These are phyloP conservation scores for Caerostris extrusa DNA, from an alignment of 1,140 invertebrate species.

Conservation along the genomic window DNA sequence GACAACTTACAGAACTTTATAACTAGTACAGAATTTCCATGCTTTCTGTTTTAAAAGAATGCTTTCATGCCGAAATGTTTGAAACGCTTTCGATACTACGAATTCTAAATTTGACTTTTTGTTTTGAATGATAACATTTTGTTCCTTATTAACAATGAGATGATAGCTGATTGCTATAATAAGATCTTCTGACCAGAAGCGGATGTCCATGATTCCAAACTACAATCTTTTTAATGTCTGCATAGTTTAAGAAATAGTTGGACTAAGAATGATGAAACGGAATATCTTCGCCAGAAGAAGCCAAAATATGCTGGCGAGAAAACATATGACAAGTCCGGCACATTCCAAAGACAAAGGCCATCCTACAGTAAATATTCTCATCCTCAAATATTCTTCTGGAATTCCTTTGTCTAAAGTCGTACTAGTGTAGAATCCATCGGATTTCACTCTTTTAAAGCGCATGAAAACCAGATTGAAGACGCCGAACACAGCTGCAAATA, in stretches of 20 bases:
- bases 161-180: too few species aligned
- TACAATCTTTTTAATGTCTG: not conserved
- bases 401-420: slow-evolving; percentile 76
- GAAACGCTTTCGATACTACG: too few species aligned
- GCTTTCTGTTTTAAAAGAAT: too few species aligned
- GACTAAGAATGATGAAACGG: slow-evolving; percentile 84
- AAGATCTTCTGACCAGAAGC: too few species aligned
- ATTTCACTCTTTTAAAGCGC: slow-evolving; percentile 91
- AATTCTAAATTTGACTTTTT: too few species aligned
- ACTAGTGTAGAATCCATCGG: slow-evolving; percentile 81
- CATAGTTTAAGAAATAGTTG: slow-evolving; percentile 3
- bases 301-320: slow-evolving; percentile 90
- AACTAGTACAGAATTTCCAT: too few species aligned
- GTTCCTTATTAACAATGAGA: too few species aligned
- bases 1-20: too few species aligned
- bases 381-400: slow-evolving; percentile 83
- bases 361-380: slow-evolving; percentile 88
- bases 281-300: slow-evolving; percentile 93
- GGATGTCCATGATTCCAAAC: too few species aligned
- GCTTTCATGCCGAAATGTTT: too few species aligned
- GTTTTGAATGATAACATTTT: too few species aligned
- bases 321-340: slow-evolving; percentile 89
- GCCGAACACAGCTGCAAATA: slow-evolving; percentile 88
- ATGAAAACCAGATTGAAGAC: slow-evolving; percentile 94
- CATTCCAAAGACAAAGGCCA: slow-evolving; percentile 92